phyloP scores from a whole-genome alignment of 1,140 invertebrate genomes.

The Platyscapa corneri region DNA sequence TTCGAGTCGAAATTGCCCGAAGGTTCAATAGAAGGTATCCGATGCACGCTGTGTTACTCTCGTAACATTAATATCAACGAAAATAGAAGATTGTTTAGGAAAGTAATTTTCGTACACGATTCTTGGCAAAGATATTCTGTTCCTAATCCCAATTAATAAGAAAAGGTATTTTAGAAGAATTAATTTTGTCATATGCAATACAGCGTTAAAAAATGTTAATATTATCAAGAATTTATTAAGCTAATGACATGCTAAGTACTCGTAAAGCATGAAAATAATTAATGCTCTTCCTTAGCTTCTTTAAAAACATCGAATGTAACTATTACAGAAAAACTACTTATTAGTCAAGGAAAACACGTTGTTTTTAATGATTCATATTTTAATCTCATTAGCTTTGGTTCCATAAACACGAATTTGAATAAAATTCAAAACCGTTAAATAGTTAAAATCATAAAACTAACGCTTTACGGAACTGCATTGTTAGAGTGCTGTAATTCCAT shows the following conservation, averaged over 20 bases:
- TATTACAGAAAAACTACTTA: slow-evolving; percentile 16
- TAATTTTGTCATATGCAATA: neutral
- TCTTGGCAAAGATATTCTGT: neutral
- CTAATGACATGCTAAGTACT: neutral
- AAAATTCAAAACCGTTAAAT: slow-evolving; percentile 1
- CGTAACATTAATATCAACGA: too few species aligned
- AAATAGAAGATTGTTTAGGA: too few species aligned
- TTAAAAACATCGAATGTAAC: neutral
- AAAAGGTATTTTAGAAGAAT: neutral
- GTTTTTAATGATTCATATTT: slow-evolving; percentile 33
- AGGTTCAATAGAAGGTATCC: too few species aligned
- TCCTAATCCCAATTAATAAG: neutral
- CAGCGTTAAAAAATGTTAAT: neutral
- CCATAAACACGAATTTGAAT: neutral
- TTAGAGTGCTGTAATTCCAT: neutral
- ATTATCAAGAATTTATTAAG: neutral
- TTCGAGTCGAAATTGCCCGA: neutral
- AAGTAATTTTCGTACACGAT: too few species aligned
- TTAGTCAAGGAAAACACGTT: neutral
- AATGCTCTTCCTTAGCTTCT: neutral
- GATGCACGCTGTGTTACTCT: too few species aligned
- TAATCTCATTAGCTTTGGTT: slow-evolving; percentile 32
- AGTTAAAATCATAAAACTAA: neutral
- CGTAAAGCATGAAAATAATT: slow-evolving; percentile 13
- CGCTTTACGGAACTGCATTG: neutral